Evolutionary conservation across 2,113 vertebrate genomes (phyloP).

Genomic region (human (Homo sapiens)): GRCh38 chr12:66619001-66619500

Average conservation of each 20-base stretch:
- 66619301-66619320: neutral
- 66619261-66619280: neutral
- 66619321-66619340: neutral
- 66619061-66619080: neutral
- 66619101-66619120: neutral
- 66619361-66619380: neutral
- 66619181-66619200: neutral
- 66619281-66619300: neutral
- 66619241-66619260: neutral
- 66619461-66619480: neutral
- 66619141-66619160: neutral
- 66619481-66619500: constrained; percentile 5
- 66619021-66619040: neutral
- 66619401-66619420: neutral
- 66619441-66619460: neutral
- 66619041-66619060: neutral
- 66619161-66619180: constrained; percentile 18
- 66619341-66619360: neutral
- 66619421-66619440: neutral
- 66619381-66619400: neutral
- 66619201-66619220: neutral
- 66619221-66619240: neutral
- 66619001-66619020: neutral
- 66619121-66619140: constrained; percentile 15
- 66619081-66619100: constrained; percentile 36